A percentile compares a stretch with the other conserved stretches of the same genome.
Conservation (phyloP, 2,888 invertebrate species). For the Troilus luridus region DNA sequence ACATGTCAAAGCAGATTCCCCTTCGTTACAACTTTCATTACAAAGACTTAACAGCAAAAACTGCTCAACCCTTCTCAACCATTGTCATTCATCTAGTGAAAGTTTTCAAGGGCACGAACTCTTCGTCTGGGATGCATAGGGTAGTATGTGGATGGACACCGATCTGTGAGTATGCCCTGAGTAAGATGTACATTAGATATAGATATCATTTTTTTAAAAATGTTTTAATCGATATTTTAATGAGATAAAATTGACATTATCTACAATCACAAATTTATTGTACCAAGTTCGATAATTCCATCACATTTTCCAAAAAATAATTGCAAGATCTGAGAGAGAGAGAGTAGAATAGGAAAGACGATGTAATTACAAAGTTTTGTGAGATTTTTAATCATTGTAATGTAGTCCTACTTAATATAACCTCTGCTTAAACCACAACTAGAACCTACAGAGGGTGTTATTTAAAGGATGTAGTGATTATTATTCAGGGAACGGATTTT, state of each 20-base stretch:
- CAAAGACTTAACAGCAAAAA: not conserved
- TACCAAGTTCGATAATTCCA: no score
- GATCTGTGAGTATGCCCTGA: constrained; percentile 16
- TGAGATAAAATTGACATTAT: not conserved
- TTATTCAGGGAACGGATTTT: no score
- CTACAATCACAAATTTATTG: no score
- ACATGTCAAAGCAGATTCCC: constrained; percentile 31
- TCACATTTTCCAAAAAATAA: not conserved
- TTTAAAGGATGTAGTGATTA: no score
- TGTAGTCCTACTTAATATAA: no score
- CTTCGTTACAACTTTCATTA: not conserved
- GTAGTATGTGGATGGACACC: constrained; percentile 6
- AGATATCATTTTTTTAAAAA: not conserved
- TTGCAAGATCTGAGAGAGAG: no score
- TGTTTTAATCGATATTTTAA: not conserved
- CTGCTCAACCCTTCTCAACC: constrained; percentile 10
- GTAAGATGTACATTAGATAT: not conserved
- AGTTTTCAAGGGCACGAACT: constrained; percentile 41
- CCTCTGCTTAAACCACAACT: no score
- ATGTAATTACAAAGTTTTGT: no score
- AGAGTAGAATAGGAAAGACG: no score
- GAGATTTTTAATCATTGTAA: no score
- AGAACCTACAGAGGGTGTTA: no score
- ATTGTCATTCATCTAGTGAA: constrained; percentile 30
- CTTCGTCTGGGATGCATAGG: not conserved